Evolutionary conservation across 2,113 vertebrate genomes (phyloP).

Genomic region (Picathartes gymnocephalus): DNA sequence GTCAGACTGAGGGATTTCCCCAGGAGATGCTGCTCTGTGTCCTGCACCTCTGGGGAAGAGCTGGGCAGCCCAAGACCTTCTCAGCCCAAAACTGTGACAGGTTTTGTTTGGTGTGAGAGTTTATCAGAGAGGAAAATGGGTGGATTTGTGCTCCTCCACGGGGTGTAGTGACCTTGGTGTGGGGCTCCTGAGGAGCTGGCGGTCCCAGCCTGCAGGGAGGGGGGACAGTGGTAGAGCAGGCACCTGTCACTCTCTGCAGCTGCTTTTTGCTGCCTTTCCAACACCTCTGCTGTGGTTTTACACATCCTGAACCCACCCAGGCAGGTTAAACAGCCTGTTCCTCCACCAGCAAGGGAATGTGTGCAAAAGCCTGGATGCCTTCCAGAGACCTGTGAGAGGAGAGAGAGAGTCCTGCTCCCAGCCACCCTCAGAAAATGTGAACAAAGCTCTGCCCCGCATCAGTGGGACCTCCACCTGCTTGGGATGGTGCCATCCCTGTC

Average conservation of each 20-base stretch:
- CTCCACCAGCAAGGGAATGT: not conserved
- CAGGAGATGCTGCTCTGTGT: not conserved
- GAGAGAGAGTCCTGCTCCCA: not conserved
- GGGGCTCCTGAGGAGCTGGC: not conserved
- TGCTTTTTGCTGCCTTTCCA: not conserved
- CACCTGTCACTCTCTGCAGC: rapidly evolving
- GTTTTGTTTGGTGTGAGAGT: not conserved
- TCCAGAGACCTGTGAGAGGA: not conserved
- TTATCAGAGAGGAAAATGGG: not conserved
- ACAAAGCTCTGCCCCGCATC: not conserved
- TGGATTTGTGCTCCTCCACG: rapidly evolving
- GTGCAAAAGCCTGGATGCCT: not conserved
- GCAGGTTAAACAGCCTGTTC: not conserved
- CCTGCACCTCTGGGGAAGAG: not conserved
- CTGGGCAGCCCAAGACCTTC: not conserved
- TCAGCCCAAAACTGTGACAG: not conserved
- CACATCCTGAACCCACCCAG: not conserved
- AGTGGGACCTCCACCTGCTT: not conserved
- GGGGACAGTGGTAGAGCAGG: not conserved
- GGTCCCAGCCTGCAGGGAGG: not conserved
- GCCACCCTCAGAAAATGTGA: not conserved
- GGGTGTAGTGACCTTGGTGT: not conserved
- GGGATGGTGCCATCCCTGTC: not conserved
- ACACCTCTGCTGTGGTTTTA: not conserved
- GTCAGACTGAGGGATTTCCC: not conserved